Evolutionary conservation across 2,113 vertebrate species (phyloP).

Genomic region (Anoura caudifer): DNA sequence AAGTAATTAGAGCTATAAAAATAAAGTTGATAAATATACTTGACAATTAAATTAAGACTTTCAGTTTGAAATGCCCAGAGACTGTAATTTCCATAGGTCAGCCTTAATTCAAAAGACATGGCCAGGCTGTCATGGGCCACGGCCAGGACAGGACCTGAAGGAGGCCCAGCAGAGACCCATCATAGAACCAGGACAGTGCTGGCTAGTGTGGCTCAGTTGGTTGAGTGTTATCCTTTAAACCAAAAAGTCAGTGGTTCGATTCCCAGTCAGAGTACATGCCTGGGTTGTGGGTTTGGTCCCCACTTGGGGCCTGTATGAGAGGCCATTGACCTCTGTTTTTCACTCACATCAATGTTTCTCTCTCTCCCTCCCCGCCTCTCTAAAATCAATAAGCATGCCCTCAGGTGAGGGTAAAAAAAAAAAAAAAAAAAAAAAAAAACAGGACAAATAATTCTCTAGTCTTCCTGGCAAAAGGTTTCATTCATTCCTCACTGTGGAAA

Average conservation of each 20-base stretch:
- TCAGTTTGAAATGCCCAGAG: not conserved
- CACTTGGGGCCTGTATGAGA: too few species aligned
- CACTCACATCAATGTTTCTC: too few species aligned
- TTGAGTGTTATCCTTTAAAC: too few species aligned
- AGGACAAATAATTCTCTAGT: not conserved
- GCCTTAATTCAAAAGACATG: not conserved
- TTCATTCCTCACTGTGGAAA: not conserved
- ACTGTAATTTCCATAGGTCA: not conserved
- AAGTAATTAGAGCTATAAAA: not conserved
- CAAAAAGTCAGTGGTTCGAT: too few species aligned
- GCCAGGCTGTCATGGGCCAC: not conserved
- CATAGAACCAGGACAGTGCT: not conserved
- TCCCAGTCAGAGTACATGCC: too few species aligned
- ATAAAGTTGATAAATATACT: not conserved
- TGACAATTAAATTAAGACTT: not conserved
- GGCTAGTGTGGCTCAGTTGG: too few species aligned
- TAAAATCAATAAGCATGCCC: too few species aligned
- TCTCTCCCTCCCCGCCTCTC: too few species aligned
- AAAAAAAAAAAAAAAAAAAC: too few species aligned
- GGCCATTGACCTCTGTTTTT: too few species aligned
- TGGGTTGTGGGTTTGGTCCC: too few species aligned
- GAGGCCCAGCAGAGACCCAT: not conserved
- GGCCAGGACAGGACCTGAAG: not conserved
- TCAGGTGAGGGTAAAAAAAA: too few species aligned
- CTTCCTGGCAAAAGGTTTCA: not conserved